Evolutionary conservation across 2,888 invertebrate species (phyloP).

Genomic region (Eristalis pertinax): DNA sequence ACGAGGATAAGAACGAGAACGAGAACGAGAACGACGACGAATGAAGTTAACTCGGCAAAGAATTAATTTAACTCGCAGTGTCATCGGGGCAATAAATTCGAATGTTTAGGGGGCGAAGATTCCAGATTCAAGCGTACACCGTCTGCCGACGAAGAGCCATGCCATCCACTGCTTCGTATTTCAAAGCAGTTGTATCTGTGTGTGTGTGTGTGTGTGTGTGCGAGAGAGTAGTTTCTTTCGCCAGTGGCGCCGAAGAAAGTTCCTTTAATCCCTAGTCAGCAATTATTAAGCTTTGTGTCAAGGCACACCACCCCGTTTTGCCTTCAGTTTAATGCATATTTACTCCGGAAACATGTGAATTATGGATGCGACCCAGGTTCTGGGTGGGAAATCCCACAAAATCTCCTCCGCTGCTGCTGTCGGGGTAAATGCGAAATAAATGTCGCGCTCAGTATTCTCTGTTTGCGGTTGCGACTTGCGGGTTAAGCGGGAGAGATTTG

Average conservation of each 20-base stretch:
- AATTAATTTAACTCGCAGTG: constrained; percentile 69
- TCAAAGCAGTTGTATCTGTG: background rate
- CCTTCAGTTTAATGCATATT: constrained; percentile 60
- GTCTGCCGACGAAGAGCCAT: too few species aligned
- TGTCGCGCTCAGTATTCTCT: constrained; percentile 53
- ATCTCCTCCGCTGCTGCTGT: constrained; percentile 20
- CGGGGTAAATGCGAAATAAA: constrained; percentile 54
- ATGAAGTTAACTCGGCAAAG: constrained; percentile 54
- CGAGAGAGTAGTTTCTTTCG: constrained; percentile 22
- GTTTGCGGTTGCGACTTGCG: constrained; percentile 28
- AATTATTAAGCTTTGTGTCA: constrained; percentile 70
- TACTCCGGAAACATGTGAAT: constrained; percentile 66
- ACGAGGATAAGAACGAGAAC: background rate
- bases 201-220: background rate
- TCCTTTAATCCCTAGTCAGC: constrained; percentile 62
- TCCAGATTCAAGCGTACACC: constrained; percentile 6
- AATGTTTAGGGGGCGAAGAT: constrained; percentile 53
- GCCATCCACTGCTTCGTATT: constrained; percentile 16
- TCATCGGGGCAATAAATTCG: constrained; percentile 70
- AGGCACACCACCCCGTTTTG: constrained; percentile 31
- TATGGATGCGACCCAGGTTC: constrained; percentile 49
- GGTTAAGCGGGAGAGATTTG: constrained; percentile 26
- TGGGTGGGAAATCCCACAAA: constrained; percentile 35
- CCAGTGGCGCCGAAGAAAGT: constrained; percentile 29
- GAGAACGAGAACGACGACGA: background rate